Base-by-base conservation (phyloP, 1,140 invertebrate genomes). In the Tetramorium parvispinum region DNA sequence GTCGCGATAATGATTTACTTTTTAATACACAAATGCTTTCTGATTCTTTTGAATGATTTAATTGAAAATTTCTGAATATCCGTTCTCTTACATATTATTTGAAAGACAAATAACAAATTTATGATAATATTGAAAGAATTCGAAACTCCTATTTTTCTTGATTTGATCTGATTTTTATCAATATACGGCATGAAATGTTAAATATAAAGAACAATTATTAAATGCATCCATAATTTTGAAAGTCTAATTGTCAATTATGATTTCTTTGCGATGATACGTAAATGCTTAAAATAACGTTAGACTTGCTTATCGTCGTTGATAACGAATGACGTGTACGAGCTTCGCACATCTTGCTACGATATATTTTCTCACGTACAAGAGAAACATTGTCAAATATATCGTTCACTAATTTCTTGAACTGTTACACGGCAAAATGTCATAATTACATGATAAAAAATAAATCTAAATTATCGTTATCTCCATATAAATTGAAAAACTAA, bases 241-340 rank as follows among this genome's bases (percentile, higher is more conserved):
- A n/a, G 18, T 46, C 13, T 43, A 49, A 51, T 49, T 43, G 27
- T 10, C 24, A 55, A 55, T 75, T 46, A 46, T 55, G 16, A 76
- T 57, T 59, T 73, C 11, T 46, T 59, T 32, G 46, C 7, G 18
- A 51, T 51, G 21, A 13, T 68, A 53, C 55, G 32, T 75, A 66
- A 55, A 79, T 27, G 27, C 82, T 76, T 57, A 77, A 61, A 61
- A 59, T 75, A 57, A 37, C 46, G 18, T 5, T 43, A 89, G 2
- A 0, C 2, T 27, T 59, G n/a, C 13, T 66, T 85, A 81, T 89
- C 75, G 55, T 21, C 11, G n/a, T 68, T 82, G 86, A 90, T 87
- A 90, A 73, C 13, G 46, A 13, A 76, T 70, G 86, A 87, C 55
- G 59, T 37, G 55, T 66, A 65, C 13, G 51, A 24, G 76, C 43